These are phyloP conservation scores for Archips xylosteana DNA, from an alignment of 2,888 invertebrate species.

Conservation along the genomic window DNA sequence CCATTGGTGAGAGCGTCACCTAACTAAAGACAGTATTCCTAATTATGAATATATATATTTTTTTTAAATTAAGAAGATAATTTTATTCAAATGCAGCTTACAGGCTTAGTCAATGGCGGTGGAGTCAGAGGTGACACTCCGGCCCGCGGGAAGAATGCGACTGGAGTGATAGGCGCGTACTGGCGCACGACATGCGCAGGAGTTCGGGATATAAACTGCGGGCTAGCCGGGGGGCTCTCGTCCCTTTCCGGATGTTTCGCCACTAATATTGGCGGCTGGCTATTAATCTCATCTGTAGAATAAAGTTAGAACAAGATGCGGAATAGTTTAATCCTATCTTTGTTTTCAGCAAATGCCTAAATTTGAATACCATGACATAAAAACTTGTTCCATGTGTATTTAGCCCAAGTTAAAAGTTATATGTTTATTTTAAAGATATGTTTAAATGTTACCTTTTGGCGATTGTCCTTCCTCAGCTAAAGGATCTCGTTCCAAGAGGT, in stretches of 20 bases:
- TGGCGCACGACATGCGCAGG: constrained; percentile 58
- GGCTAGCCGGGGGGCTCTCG: constrained; percentile 72
- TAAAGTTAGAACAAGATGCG: background rate
- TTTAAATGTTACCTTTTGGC: background rate
- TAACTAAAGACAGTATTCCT: no score
- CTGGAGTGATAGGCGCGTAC: constrained; percentile 72
- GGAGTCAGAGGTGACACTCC: constrained; percentile 60
- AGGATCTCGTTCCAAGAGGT: constrained; percentile 16
- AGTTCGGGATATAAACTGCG: constrained; percentile 65
- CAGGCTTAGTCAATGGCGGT: constrained; percentile 51
- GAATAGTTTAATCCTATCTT: background rate
- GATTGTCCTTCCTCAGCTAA: background rate
- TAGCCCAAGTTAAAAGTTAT: background rate
- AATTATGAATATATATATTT: no score
- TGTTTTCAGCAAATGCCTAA: background rate
- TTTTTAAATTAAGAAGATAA: no score
- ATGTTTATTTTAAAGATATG: background rate
- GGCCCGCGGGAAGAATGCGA: constrained; percentile 63
- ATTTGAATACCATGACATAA: background rate
- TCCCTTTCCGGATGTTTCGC: constrained; percentile 61
- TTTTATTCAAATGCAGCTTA: constrained; percentile 48
- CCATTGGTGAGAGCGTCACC: no score
- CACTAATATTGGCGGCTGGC: constrained; percentile 1
- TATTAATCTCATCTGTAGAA: background rate
- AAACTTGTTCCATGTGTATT: background rate